Evolutionary conservation across 1,140 invertebrate species (phyloP), one percentile per base, ranked within the genome.

Genomic region (Pantala flavescens): DNA sequence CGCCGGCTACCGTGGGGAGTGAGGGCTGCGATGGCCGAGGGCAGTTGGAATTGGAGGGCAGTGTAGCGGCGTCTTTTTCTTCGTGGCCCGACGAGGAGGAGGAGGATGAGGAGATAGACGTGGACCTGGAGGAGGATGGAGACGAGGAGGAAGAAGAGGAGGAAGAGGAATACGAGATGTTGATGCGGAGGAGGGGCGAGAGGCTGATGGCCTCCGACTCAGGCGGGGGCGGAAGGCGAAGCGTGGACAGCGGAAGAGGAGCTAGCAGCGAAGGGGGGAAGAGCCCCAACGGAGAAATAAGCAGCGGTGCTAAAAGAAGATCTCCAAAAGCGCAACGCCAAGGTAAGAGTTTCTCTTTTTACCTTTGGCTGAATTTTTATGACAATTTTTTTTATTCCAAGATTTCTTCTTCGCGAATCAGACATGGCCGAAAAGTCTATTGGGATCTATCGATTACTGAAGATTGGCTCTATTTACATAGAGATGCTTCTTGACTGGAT

Each of bases 31-130:
- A 21, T 3, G n/a, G 49, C 49, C 49, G 49, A 71, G 14, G 71
- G 55, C 43, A 2, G 9, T 71, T 71, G 19, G 70, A 71, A 49
- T 36, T 43, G 28, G 74, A 71, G 12, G 24, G 16, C 70, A 75
- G 21, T 24, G 43, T 14, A n/a, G 42, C 49, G 3, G 49, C 49
- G 3, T 63, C 49, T 21, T 63, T 63, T 12, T 16, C 71, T 14
- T 73, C 71, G 43, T 75, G 75, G 75, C 72, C 71, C 0, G 75
- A 75, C 7, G 75, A 75, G 43, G 75, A 75, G 24, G 72, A 73
- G 24, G 71, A 73, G 49, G 23, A 55, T 0, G 75, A 75, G 71
- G 71, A 55, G 5, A 49, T 24, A 21, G 43, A 73, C n/a, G 63
- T 73, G 43, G 21, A 36, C 36, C 3, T 73, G 43, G 71, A 71